These are phyloP conservation scores for Erethizon dorsatum DNA, from an alignment of 2,797 vertebrate genomes.

Conservation along the genomic window DNA sequence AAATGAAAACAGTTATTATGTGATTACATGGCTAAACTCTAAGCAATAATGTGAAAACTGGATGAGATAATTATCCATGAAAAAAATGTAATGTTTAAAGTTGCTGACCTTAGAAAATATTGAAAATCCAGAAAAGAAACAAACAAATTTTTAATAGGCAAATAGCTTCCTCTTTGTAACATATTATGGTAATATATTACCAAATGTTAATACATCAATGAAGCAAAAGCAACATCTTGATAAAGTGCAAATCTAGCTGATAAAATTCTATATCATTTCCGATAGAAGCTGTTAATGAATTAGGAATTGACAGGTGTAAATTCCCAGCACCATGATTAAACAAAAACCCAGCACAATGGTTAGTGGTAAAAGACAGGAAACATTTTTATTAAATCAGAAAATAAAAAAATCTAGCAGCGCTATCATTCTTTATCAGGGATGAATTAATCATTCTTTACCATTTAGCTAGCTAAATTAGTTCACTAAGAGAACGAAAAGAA, in stretches of 20 bases:
- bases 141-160: background rate
- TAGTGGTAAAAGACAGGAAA: background rate
- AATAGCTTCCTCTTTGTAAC: background rate
- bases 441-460: background rate
- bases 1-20: background rate
- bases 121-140: background rate
- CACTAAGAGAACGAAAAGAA: background rate
- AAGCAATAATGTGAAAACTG: background rate
- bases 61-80: background rate
- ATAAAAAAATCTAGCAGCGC: background rate
- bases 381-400: constrained; percentile 37
- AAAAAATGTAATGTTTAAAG: background rate
- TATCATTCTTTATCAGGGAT: background rate
- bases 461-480: background rate
- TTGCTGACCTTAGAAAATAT: background rate
- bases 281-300: constrained; percentile 7
- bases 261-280: background rate
- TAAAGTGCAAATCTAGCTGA: background rate
- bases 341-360: background rate
- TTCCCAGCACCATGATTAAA: background rate
- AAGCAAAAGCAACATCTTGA: background rate
- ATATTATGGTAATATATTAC: background rate
- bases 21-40: background rate
- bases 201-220: background rate
- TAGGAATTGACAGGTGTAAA: background rate